A percentile compares a stretch with the other conserved stretches of the same genome.
Conservation (phyloP, 2,113 vertebrate genomes). For the Aythya baeri region DNA sequence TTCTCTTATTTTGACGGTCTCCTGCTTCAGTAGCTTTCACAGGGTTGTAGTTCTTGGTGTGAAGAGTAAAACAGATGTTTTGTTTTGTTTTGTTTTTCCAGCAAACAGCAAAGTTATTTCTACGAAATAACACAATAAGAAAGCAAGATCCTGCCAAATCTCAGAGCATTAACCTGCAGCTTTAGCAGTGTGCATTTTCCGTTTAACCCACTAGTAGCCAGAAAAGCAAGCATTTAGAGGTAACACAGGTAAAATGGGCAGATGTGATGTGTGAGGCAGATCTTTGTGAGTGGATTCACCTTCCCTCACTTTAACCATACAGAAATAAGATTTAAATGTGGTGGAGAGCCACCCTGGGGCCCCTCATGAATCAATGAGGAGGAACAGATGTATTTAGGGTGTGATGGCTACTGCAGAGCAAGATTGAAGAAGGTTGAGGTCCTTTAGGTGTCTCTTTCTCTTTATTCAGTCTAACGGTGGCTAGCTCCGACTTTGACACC, state of each 20-base stretch:
- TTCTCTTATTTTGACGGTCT: not conserved
- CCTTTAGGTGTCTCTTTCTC: not conserved
- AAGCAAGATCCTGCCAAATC: not conserved
- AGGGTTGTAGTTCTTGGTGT: not conserved
- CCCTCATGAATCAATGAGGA: not conserved
- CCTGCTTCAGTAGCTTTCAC: slow-evolving; percentile 34
- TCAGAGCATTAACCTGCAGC: not conserved
- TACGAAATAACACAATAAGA: not conserved
- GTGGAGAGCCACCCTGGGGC: not conserved
- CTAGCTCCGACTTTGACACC: not conserved
- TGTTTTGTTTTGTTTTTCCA: not conserved
- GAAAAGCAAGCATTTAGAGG: not conserved
- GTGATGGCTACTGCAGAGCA: not conserved
- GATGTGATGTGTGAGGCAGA: not conserved
- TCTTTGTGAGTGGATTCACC: not conserved
- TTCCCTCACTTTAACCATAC: not conserved
- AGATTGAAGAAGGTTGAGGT: not conserved
- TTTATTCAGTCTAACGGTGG: not conserved
- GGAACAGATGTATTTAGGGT: not conserved
- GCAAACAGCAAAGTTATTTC: slow-evolving; percentile 17
- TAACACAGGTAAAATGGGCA: not conserved
- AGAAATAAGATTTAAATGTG: accelerated
- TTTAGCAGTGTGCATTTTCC: not conserved
- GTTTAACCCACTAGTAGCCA: not conserved
- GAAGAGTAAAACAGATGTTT: slow-evolving; percentile 52